A percentile compares a stretch with the other conserved stretches of the same genome.
Evolutionary conservation across 2,888 invertebrate species (phyloP).

Genomic region (Cosmopolites sordidus): DNA sequence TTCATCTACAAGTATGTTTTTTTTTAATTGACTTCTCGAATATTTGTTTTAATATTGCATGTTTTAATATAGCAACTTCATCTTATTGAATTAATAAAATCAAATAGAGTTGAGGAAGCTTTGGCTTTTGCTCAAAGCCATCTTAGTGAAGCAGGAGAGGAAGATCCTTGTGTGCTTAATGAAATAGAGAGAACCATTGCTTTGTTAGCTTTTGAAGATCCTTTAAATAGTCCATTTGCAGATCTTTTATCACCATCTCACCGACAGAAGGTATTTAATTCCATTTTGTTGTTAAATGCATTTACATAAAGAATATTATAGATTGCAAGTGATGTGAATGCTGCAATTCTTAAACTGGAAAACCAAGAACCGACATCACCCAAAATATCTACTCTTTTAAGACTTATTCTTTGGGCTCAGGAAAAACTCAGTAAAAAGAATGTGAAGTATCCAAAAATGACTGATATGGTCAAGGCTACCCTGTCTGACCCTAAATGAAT

Average conservation of each 20-base stretch:
- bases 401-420: constrained; percentile 94
- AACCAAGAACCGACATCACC: constrained; percentile 88
- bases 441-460: constrained; percentile 94
- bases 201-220: constrained; percentile 93
- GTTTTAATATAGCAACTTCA: constrained; percentile 75
- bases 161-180: constrained; percentile 63
- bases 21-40: neutral
- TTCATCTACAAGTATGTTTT: constrained; percentile 76
- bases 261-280: constrained; percentile 72
- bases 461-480: constrained; percentile 79
- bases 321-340: constrained; percentile 96
- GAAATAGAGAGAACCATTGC: constrained; percentile 94
- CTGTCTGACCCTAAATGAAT: constrained; percentile 57
- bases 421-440: constrained; percentile 91
- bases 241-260: constrained; percentile 91
- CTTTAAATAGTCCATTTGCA: constrained; percentile 90
- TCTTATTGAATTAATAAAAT: constrained; percentile 80
- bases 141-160: constrained; percentile 83
- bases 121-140: constrained; percentile 86
- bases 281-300: constrained; percentile 1
- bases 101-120: constrained; percentile 81
- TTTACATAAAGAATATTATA: constrained; percentile 40
- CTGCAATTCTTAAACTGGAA: constrained; percentile 93
- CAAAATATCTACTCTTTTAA: constrained; percentile 83
- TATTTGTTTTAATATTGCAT: neutral